phyloP scores from a whole-genome alignment of 2,113 vertebrate genomes.

The Condylura cristata region DNA sequence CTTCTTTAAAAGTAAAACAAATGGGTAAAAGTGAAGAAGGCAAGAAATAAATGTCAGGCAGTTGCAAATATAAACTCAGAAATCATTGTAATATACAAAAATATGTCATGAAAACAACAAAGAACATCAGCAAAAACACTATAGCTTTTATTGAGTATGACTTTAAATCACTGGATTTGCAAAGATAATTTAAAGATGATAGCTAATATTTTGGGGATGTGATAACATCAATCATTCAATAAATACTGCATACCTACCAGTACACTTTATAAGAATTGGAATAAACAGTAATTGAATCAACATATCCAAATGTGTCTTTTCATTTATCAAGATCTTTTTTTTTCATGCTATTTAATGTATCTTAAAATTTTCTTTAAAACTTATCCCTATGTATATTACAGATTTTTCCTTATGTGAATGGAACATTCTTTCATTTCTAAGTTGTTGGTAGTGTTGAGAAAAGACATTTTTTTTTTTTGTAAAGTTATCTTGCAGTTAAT shows the following conservation, averaged over 20 bases:
- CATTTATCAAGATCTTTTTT: background rate
- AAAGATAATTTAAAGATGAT: background rate
- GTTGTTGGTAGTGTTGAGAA: background rate
- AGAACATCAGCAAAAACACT: background rate
- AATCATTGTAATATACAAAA: background rate
- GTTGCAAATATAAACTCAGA: slow-evolving; percentile 29
- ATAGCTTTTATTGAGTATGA: background rate
- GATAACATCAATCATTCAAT: background rate
- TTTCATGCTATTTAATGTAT: background rate
- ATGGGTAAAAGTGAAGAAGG: background rate
- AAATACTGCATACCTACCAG: background rate
- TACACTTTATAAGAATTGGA: background rate
- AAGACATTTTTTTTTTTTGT: background rate
- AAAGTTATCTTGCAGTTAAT: background rate
- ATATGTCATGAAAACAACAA: background rate
- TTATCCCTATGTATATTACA: background rate
- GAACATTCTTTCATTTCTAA: background rate
- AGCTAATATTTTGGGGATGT: background rate
- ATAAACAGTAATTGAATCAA: background rate
- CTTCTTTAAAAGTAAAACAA: slow-evolving; percentile 9
- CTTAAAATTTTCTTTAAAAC: background rate
- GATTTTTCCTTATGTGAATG: background rate
- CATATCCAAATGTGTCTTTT: background rate
- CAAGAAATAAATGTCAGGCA: background rate
- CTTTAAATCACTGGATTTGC: background rate